Conservation (phyloP, 2,113 vertebrate species). For the Acinonyx jubatus region DNA sequence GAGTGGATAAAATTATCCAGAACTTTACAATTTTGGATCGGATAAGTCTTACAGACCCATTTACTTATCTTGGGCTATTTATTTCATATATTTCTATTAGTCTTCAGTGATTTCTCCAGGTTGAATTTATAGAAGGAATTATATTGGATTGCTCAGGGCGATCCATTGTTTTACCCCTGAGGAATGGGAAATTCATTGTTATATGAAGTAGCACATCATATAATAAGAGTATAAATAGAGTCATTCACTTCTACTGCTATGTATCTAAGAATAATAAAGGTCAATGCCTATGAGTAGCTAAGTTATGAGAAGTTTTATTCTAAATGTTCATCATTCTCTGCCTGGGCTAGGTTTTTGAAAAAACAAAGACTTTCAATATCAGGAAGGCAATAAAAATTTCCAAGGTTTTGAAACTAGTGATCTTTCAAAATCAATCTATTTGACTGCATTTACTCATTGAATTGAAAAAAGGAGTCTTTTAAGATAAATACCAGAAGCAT, state of each 20-base stretch:
- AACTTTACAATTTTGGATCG: not conserved
- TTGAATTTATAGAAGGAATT: not conserved
- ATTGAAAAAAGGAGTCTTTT: not conserved
- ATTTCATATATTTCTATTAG: not conserved
- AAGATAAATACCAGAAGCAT: not conserved
- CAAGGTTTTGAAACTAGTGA: not conserved
- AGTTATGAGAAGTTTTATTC: conserved; percentile 23
- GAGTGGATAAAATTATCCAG: not conserved
- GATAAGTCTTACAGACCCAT: not conserved
- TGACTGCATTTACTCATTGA: conserved; percentile 14
- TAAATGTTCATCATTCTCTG: not conserved
- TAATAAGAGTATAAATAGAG: not conserved
- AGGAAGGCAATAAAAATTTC: not conserved
- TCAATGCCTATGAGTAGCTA: not conserved
- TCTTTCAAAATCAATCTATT: conserved; percentile 37
- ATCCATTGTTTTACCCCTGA: not conserved
- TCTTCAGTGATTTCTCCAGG: not conserved
- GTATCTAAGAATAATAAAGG: not conserved
- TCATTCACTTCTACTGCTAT: not conserved
- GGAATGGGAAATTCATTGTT: not conserved
- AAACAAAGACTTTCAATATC: not conserved
- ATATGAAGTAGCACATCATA: not conserved
- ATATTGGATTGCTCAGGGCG: not conserved
- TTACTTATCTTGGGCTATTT: not conserved
- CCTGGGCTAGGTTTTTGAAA: not conserved